Evolutionary conservation across 2,888 invertebrate genomes (phyloP), one percentile per base, ranked within the genome.

Genomic region (Lepidochrysops patricia): DNA sequence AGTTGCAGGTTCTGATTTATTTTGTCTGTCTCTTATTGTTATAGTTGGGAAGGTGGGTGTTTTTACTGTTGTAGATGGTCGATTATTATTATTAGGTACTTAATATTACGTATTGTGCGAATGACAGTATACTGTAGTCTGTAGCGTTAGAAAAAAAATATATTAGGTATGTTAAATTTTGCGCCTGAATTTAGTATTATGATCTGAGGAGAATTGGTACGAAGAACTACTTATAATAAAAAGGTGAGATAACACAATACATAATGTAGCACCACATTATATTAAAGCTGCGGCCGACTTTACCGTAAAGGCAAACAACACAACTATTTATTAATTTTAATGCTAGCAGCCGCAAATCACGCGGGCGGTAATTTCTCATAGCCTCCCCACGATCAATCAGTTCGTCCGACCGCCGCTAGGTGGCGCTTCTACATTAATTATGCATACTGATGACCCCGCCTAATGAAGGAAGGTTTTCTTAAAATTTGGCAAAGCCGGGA

Each of bases 391-490:
- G 60, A 84, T 86, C 82, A 79, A 84, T 84, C 82, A 81, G 85
- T 87, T 80, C 78, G 65, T 71, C 75, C 74, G 68, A 72, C 70
- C 71, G 65, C 75, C 77, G 76, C 73, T 81, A 84, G 88, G 80
- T 87, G 86, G 84, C 77, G 79, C 69, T 72, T 62, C 72, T 91
- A 92, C 90, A 93, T 93, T 92, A 89, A 92, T 93, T 93, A 93
- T 93, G 93, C 92, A 93, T 93, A 93, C 93, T 93, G 93, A 93
- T 93, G 93, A 92, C 92, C 90, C 49, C 86, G 80, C 76, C 78
- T 92, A 93, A 93, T 93, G 92, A 93, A 90, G 68, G 66, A 70
- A 71, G 75, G 75, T 79, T 84, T 82, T 79, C 80, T 78, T 74
- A 72, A 70, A 78, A 78, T 86, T 86, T 82, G 83, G 83, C 80